Base-by-base conservation (phyloP, 2,113 vertebrate species). In the Brachypteracias leptosomus region DNA sequence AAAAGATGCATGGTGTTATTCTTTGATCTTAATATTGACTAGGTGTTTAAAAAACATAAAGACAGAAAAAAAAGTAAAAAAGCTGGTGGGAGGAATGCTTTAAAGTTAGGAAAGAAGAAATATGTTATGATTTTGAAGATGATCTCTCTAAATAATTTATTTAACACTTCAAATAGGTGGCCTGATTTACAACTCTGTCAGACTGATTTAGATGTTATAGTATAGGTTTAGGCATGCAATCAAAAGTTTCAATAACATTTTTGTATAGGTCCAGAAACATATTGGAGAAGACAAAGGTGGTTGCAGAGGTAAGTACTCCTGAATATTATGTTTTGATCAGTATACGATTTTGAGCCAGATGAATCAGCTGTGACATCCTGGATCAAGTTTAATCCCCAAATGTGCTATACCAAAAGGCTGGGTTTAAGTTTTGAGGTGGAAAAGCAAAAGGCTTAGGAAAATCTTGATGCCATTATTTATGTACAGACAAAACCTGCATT, bases 121-220 rank as follows among this genome's bases (percentile, higher is more conserved):
- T 54, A 71, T 63, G 58, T 63, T 90, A 74, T 49, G 88, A 63
- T 91, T 94, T 94, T 91, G 75, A 74, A 92, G 63, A 76, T 84
- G 55, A 66, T 94, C 20, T 47, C 29, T 76, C 29, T 95, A 63
- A 91, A 77, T 82, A 85, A 88, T 85, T 89, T 88, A 62, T 83
- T 88, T 79, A 83, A 74, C 71, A 49, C 35, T 89, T 79, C 33
- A 82, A 76, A 73, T 82, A 74, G 58, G 25, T 88, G 49, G 11
- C 63, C 82, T 95, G 85, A 61, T 79, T 96, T 93, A 88, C 73
- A 90, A 38, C n/a, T 72, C 65, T 72, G 77, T 85, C 58, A 58
- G 57, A 15, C 15, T 6, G 5, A 73, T 85, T 93, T 89, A 72
- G 61, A 29, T 79, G 49, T 54, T 42, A 16, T 46, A 28, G 19